Evolutionary conservation across 1,140 invertebrate genomes (phyloP).

Genomic region (Drosophila miranda): DNA sequence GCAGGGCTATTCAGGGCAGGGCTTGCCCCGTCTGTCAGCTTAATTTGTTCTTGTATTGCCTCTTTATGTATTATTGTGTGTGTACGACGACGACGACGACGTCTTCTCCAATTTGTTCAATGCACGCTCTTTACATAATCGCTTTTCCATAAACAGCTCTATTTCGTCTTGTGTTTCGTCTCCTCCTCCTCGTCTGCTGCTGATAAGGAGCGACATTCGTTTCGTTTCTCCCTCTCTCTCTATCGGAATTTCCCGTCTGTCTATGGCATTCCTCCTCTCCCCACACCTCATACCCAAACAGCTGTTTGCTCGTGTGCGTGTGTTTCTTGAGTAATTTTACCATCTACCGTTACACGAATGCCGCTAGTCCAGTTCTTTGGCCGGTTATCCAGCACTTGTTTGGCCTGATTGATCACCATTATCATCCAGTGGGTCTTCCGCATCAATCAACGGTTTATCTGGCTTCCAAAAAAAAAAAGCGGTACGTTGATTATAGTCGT

Average conservation of each 20-base stretch:
- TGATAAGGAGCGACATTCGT: conserved; percentile 50
- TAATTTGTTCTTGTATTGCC: conserved; percentile 51
- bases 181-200: not conserved
- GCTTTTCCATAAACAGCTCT: conserved; percentile 62
- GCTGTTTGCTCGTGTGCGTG: conserved; percentile 42
- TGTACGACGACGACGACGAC: not conserved
- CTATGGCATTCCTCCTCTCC: conserved; percentile 6
- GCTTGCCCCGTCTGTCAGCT: conserved; percentile 46
- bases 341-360: conserved; percentile 63
- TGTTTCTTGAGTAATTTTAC: conserved; percentile 38
- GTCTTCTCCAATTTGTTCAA: conserved; percentile 15
- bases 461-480: conserved; percentile 15
- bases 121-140: conserved; percentile 67
- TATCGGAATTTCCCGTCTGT: conserved; percentile 54
- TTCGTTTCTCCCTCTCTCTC: conserved; percentile 21
- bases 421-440: conserved; percentile 51
- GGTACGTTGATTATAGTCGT: conserved; percentile 32
- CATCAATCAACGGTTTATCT: conserved; percentile 61
- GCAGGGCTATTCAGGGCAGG: conserved; percentile 35
- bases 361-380: conserved; percentile 50
- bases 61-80: conserved; percentile 26
- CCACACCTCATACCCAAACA: conserved; percentile 16
- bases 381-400: conserved; percentile 20
- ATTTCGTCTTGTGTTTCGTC: conserved; percentile 2
- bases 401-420: conserved; percentile 50